Evolutionary conservation across 2,888 invertebrate species (phyloP), one percentile per base, ranked within the genome.

Genomic region (Chesias legatella): DNA sequence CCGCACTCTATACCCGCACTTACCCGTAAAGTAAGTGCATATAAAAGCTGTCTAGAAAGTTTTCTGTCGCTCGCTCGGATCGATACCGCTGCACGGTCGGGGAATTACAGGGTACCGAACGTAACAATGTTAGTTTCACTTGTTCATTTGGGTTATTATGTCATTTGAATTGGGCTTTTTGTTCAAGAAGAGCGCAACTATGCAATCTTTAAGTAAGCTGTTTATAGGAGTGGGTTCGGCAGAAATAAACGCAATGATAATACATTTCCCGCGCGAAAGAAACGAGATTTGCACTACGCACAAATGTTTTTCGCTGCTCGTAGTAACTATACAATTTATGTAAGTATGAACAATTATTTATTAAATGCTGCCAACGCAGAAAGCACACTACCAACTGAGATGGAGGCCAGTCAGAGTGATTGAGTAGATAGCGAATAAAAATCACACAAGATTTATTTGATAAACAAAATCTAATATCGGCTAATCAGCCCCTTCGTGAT

Each of bases 21-120:
- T 67, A 69, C 73, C 67, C 67, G 72, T 75, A 81, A 81, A 83
- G 80, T 76, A 73, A 81, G 79, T 86, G 86, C 88, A 88, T 86
- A 89, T 88, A 89, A 89, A 89, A 89, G 81, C 86, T 79, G 88
- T 89, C 88, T 89, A 83, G 86, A 89, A 88, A 89, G 88, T 88
- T 89, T 86, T 84, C 83, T 86, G 85, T 84, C 86, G 86, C 79
- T 81, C 73, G 74, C 68, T 62, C 62, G 67, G 86, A 84, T 86
- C 86, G 82, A 88, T 88, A 86, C 71, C 61, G 72, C 66, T 69
- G 75, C 43, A 21, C 29, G 33, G 22, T 22, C 26, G 24, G 73
- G 77, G 74, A 73, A 76, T 81, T 76, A 79, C 76, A 60, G 63
- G 61, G 66, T 82, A 80, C 79, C 77, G 76, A 78, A 75, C 68